A percentile compares a stretch with the other conserved stretches of the same genome.
Evolutionary conservation across 2,888 invertebrate species (phyloP).

Genomic region (Panopea generosa): DNA sequence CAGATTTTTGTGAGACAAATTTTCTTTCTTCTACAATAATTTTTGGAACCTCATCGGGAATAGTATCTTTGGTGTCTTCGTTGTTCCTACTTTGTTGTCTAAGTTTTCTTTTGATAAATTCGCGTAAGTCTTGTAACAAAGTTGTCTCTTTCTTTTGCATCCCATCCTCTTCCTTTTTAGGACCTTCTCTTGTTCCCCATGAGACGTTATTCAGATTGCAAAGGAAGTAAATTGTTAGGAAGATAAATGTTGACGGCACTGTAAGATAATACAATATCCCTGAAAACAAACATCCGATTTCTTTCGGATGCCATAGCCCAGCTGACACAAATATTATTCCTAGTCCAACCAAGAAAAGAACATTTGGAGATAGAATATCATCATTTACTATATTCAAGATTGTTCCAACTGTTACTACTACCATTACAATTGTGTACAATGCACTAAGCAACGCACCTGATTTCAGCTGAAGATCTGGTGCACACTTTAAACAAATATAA

Average conservation of each 20-base stretch:
- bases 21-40: conserved; percentile 62
- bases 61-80: neutral
- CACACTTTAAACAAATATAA: conserved; percentile 96
- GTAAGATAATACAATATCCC: conserved; percentile 93
- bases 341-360: conserved; percentile 83
- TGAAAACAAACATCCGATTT: conserved; percentile 87
- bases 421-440: conserved; percentile 98
- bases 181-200: conserved; percentile 96
- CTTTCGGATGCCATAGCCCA: conserved; percentile 98
- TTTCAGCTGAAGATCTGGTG: conserved; percentile 94
- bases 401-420: conserved; percentile 99
- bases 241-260: conserved; percentile 97
- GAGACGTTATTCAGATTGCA: conserved; percentile 96
- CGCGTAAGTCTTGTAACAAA: neutral
- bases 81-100: neutral
- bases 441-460: conserved; percentile 87
- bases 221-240: conserved; percentile 95
- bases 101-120: neutral
- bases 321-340: conserved; percentile 98
- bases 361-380: conserved; percentile 86
- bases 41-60: conserved; percentile 71
- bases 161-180: conserved; percentile 35
- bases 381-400: conserved; percentile 98
- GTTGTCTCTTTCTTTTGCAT: neutral
- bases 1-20: neutral